Base-by-base conservation (phyloP, 2,797 vertebrate species). In the Catostomus latipinnis region DNA sequence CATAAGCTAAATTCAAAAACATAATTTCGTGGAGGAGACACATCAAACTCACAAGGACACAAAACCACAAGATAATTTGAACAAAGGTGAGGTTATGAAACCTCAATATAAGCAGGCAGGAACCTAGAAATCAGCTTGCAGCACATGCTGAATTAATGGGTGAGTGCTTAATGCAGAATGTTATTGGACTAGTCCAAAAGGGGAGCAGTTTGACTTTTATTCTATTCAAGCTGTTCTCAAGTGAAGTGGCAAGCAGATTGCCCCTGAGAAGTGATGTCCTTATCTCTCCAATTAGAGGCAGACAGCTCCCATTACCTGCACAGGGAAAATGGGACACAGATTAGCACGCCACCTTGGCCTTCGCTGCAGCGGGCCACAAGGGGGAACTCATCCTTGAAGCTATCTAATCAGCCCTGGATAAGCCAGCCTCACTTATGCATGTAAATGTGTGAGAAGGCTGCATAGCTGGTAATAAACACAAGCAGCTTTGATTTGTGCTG, bases 311-410 rank as follows among this genome's bases (percentile, higher is more conserved):
- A 82, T 90, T 90, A 89, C 83, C 84, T 86, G 86, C 58, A 82
- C 87, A 14, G 8, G 78, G 52, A 73, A 52, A 48, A 45, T 61
- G 81, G 78, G 81, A 70, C 1, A 11, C 57, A 75, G 81, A 72
- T 67, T 66, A 80, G 74, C 60, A 67, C 11, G 14, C 70, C 45
- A 73, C 52, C 61, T 56, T 43, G 3, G 61, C 50, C 77, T 66
- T n/a, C 22, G 45, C 22, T 53, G 75, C 56, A 53, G 54, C 5
- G 45, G 72, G 84, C 85, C 90, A 90, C 89, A 74, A 58, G 84
- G 85, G 88, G 83, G 85, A 87, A 87, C 88, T 90, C 89, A 92
- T 91, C 91, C 91, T 94, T 92, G 88, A 91, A 92, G 83, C 73
- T 2, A 91, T 92, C 92, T 92, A 92, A 93, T 93, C 91, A 93